Conservation (phyloP, 2,888 invertebrate genomes). For the Sabellastarte sp. region DNA sequence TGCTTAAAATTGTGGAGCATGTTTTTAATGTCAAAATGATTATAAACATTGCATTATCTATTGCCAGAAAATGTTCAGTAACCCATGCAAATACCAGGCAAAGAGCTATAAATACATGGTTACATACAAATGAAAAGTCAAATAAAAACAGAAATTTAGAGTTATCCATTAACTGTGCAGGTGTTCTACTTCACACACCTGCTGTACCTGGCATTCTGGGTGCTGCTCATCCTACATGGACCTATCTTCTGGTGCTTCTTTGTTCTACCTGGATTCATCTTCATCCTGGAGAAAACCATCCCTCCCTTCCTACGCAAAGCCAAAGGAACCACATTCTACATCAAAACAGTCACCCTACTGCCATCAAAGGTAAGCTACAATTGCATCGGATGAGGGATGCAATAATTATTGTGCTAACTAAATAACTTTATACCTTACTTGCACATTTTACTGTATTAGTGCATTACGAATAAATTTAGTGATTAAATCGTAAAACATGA, state of each 20-base stretch:
- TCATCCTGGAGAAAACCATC: conserved; percentile 73
- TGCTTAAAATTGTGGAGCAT: too few species aligned
- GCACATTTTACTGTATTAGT: too few species aligned
- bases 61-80: background rate
- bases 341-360: conserved; percentile 80
- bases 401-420: too few species aligned
- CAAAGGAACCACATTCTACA: conserved; percentile 71
- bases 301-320: conserved; percentile 44
- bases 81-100: too few species aligned
- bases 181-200: conserved; percentile 93
- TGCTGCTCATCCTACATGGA: conserved; percentile 79
- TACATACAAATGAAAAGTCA: background rate
- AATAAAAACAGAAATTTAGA: background rate
- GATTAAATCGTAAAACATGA: too few species aligned
- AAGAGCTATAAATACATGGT: too few species aligned
- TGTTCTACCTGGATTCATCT: conserved; percentile 76
- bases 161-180: conserved; percentile 61
- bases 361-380: conserved; percentile 75
- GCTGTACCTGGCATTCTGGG: conserved; percentile 81
- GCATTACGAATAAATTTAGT: too few species aligned
- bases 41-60: too few species aligned
- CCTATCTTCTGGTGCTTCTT: conserved; percentile 97
- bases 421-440: too few species aligned
- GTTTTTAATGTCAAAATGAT: too few species aligned
- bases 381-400: too few species aligned